Evolutionary conservation across 2,888 invertebrate genomes (phyloP), one percentile per base, ranked within the genome.

Genomic region (Apodemia duryi): DNA sequence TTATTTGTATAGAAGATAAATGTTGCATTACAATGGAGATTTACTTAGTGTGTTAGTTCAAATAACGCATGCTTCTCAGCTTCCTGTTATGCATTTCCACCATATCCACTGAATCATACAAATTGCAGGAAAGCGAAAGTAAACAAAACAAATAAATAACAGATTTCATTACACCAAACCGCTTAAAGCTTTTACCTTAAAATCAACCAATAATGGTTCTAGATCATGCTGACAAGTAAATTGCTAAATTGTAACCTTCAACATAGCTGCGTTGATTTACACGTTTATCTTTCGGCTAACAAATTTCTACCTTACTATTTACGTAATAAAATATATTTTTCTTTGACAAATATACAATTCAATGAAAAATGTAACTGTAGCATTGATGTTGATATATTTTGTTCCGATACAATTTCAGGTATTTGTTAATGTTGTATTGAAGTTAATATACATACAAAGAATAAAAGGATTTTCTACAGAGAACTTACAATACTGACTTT

Each of bases 191-290:
- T 64, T 4, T 65, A 6, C 62, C 69, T 75, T 75, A 73, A 66
- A 69, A 72, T 71, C 65, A 66, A 71, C 71, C 67, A 66, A 75
- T 82, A 83, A 83, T 83, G 77, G 80, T 78, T 76, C 81, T 82
- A 82, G 83, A 84, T 84, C 82, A 83, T 80, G 82, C 82, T 80
- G 85, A 86, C 85, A 84, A 82, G 80, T 80, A 85, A 85, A 86
- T 86, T 85, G 80, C 83, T 81, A 85, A 85, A 85, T 84, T 82
- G 84, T 85, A 79, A 81, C 78, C 80, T 81, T 83, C 79, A 78
- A 76, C 79, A 80, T 81, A 77, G 80, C 78, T 76, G 77, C 71
- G 74, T 81, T 84, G 84, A 86, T 86, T 86, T 84, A 85, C 81
- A 60, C 67, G 62, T 61, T 64, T 61, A 57, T 63, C 13, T 63